Base-by-base conservation (phyloP, 2,888 invertebrate genomes). In the Parasteatoda lunata region DNA sequence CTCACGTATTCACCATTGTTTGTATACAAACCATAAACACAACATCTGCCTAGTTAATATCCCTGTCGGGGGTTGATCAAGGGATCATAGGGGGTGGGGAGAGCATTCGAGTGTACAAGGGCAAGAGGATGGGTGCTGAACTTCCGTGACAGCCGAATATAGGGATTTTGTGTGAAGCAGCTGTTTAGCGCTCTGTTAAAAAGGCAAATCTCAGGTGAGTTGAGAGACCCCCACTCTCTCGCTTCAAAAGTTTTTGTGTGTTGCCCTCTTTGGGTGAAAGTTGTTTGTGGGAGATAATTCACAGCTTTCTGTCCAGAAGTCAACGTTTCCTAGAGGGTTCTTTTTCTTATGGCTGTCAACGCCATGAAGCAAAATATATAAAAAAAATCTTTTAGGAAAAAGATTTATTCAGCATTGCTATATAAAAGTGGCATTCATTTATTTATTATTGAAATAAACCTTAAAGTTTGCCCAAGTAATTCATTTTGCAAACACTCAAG, bases 11-110 rank as follows among this genome's bases (percentile, higher is more conserved):
- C 30, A 54, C 11, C 49, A 72, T 77, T 84, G 84, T 84, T 84
- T 84, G 84, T 84, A 72, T 72, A 84, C 84, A 84, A 72, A 71
- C 71, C 70, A 71, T 70, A 77, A 77, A 77, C 84, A 77, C 84
- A 83, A 83, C 83, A 84, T 84, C 84, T 84, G 84, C 77, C 66
- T 84, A 72, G 77, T 84, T 84, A 77, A 76, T 64, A 65, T 65
- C 48, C 45, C 75, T 47, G 64, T 76, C 48, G 9, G 4, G n/a
- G n/a, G n/a, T 5, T 59, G 54, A 52, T 72, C 30, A 72, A 30
- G 54, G 30, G 15, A 52, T 59, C 8, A 5, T n/a, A 13, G n/a
- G 9, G 9, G 59, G n/a, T 59, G 59, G 59, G 59, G 59, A 4
- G 9, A 9, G n/a, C 59, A 9, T 13, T n/a, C 4, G 59, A 59